Evolutionary conservation across 2,113 vertebrate species (phyloP).

Genomic region (Rostratula benghalensis): DNA sequence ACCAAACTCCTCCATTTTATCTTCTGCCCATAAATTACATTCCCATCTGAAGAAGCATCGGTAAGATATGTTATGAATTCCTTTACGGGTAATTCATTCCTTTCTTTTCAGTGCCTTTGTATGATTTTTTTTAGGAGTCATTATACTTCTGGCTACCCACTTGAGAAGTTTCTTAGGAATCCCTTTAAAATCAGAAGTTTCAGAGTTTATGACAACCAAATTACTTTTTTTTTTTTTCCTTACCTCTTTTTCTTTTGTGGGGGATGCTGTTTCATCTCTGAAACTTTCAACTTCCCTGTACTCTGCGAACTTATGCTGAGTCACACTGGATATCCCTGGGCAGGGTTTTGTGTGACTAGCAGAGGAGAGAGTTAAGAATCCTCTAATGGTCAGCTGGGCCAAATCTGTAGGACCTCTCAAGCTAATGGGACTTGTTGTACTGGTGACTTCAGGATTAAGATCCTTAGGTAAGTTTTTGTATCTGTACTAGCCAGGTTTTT

Average conservation of each 20-base stretch:
- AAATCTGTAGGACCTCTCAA: neutral
- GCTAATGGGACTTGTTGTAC: neutral
- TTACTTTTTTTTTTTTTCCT: neutral
- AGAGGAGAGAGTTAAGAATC: neutral
- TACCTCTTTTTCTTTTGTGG: neutral
- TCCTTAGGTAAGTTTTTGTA: neutral
- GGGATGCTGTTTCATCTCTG: neutral
- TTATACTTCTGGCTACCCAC: neutral
- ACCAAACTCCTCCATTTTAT: conserved; percentile 16
- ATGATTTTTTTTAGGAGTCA: neutral
- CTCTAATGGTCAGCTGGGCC: neutral
- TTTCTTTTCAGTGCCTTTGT: neutral
- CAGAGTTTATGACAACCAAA: neutral
- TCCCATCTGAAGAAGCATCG: neutral
- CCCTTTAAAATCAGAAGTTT: neutral
- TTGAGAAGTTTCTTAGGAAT: neutral
- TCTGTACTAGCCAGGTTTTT: neutral
- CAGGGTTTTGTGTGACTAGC: neutral
- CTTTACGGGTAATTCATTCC: neutral
- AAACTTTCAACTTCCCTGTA: neutral
- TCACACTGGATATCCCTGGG: neutral
- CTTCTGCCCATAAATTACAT: conserved; percentile 18
- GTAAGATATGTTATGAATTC: conserved; percentile 12
- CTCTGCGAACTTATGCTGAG: neutral
- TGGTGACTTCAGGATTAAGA: neutral